A percentile compares a stretch with the other conserved stretches of the same genome.
These are phyloP conservation scores for Panthera leo DNA, from an alignment of 2,113 vertebrate genomes.

Conservation along the genomic window DNA sequence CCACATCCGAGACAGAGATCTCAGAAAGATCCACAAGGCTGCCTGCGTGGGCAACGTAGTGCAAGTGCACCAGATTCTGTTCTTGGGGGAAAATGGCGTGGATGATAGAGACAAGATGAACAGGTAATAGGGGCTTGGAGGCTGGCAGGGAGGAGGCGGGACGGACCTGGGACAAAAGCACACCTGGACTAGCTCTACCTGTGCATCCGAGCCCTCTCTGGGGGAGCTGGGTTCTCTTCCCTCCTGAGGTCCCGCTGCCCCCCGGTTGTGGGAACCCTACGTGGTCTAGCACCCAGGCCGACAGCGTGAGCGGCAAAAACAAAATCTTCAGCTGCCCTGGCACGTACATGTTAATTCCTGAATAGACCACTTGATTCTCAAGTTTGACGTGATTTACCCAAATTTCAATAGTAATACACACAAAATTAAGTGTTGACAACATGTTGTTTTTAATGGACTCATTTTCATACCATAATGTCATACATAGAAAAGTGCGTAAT, in stretches of 20 bases:
- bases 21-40: conserved; percentile 92
- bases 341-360: too few species aligned
- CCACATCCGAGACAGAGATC: conserved; percentile 87
- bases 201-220: too few species aligned
- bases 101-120: conserved; percentile 91
- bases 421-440: neutral
- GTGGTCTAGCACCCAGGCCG: neutral
- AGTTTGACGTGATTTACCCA: neutral
- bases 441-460: neutral
- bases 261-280: neutral
- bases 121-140: conserved; percentile 82
- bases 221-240: neutral
- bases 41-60: conserved; percentile 87
- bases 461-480: neutral
- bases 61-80: conserved; percentile 86
- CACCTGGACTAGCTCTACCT: rapidly evolving
- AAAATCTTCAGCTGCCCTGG: too few species aligned
- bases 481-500: neutral
- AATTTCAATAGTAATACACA: neutral
- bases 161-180: too few species aligned
- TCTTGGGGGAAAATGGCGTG: conserved; percentile 86
- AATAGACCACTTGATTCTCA: too few species aligned
- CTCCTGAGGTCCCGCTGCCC: neutral
- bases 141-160: rapidly evolving
- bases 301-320: too few species aligned